phyloP scores from a whole-genome alignment of 1,140 invertebrate genomes.

The Drosophila sechellia region DNA sequence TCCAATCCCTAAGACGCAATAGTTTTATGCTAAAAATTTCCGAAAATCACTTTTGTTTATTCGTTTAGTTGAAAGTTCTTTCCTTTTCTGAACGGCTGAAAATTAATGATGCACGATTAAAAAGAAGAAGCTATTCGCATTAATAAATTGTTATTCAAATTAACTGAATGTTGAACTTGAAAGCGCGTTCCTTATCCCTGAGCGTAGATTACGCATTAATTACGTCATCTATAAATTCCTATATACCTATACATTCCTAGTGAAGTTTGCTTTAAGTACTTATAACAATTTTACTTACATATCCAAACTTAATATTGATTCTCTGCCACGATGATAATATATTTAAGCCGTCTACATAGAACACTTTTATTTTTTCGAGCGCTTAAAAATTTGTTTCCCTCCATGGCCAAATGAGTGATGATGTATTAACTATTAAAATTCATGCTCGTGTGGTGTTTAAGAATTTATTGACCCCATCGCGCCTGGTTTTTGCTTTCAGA shows the following conservation, averaged over 20 bases:
- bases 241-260: not conserved
- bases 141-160: not conserved
- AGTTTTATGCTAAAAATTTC: slow-evolving; percentile 58
- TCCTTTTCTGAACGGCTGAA: slow-evolving; percentile 11
- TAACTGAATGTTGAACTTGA: not conserved
- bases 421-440: slow-evolving; percentile 75
- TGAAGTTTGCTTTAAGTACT: slow-evolving; percentile 7
- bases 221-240: too few relatives aligned
- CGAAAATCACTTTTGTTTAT: slow-evolving; percentile 58
- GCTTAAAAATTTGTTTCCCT: slow-evolving; percentile 19
- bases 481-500: slow-evolving; percentile 65
- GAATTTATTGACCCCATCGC: slow-evolving; percentile 75
- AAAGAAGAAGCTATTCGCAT: not conserved
- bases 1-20: slow-evolving; percentile 64
- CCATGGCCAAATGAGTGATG: slow-evolving; percentile 58
- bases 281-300: slow-evolving; percentile 6
- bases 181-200: slow-evolving; percentile 11
- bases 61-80: slow-evolving; percentile 40
- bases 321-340: not conserved
- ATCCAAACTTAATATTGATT: not conserved
- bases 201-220: not conserved
- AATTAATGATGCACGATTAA: slow-evolving; percentile 31
- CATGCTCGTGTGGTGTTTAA: slow-evolving; percentile 56
- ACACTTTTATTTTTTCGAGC: slow-evolving; percentile 30
- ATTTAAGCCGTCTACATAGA: slow-evolving; percentile 24